Base-by-base conservation (phyloP, 2,797 vertebrate genomes). In the Poeciliopsis infans region DNA sequence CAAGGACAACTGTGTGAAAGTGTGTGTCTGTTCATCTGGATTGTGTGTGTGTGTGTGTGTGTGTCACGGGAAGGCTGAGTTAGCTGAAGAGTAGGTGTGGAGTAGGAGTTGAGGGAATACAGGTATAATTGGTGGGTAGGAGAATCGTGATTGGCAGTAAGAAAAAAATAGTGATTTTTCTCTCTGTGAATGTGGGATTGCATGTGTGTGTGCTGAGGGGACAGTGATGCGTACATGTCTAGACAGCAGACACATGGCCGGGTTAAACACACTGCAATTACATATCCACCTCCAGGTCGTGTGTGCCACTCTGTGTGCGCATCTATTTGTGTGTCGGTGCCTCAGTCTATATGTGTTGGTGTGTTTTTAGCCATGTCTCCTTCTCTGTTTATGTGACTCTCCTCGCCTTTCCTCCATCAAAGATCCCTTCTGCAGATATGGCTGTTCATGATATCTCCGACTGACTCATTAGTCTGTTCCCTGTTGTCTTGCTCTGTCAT, bases 211-310 rank as follows among this genome's bases (percentile, higher is more conserved):
- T 87, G 69, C 73, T 75, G 70, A 88, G 84, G 76, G 87, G 83
- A 86, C 88, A 85, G 79, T 94, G 94, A 95, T 88, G 83, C 46
- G 79, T 84, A 95, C 84, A 81, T 79, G 87, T 94, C 87, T 92
- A 92, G 95, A 95, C 94, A 93, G 90, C 85, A 87, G 85, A 93
- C 94, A 92, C 93, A 95, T 86, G 91, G 91, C 91, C 88, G 92
- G 89, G 88, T 94, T 95, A 95, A 95, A 95, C 91, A 94, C 86
- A 88, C 90, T 80, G 86, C 93, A 94, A 95, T 96, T 95, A 96
- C 92, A 91, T 87, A 89, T 88, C 87, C 87, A 91, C 90, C 93
- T 94, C 84, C 86, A 81, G 92, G 93, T 93, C 88, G 93, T 89
- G 59, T 82, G 72, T 85, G 89, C 68, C 84, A 85, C 78, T 89